Evolutionary conservation across 1,140 invertebrate genomes (phyloP).

Genomic region (Aphelenchoides fujianensis): DNA sequence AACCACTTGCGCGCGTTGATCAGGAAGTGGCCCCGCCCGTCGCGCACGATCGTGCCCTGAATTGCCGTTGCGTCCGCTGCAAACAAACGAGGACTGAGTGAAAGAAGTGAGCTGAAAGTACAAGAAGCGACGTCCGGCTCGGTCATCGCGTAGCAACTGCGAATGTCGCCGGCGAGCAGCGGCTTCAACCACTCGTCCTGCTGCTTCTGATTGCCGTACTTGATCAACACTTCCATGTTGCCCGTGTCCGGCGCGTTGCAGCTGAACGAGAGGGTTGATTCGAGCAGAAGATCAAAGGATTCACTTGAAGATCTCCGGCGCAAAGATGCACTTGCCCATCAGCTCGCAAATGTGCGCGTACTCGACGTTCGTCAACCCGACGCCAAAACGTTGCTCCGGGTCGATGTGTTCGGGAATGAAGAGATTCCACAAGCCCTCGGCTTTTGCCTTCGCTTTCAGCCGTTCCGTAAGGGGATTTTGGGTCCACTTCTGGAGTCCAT

Average conservation of each 20-base stretch:
- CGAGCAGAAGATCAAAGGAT: too few species aligned
- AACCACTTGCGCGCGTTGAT: constrained; percentile 66
- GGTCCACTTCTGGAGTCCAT: constrained; percentile 62
- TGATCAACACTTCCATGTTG: constrained; percentile 66
- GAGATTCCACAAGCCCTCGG: constrained; percentile 65
- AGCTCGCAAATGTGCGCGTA: constrained; percentile 67
- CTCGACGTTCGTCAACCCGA: constrained; percentile 65
- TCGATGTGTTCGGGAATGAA: constrained; percentile 65
- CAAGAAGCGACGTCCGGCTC: constrained; percentile 66
- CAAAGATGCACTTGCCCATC: constrained; percentile 63
- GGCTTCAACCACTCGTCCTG: constrained; percentile 64
- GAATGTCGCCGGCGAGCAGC: constrained; percentile 64
- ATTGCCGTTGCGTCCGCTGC: constrained; percentile 67
- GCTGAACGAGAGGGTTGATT: too few species aligned
- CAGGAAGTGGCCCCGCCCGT: constrained; percentile 64
- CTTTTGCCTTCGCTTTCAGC: constrained; percentile 63
- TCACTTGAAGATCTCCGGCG: constrained; percentile 63
- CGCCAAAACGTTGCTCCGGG: constrained; percentile 61
- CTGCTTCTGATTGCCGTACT: constrained; percentile 65
- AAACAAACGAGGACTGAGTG: too few species aligned
- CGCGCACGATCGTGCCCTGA: constrained; percentile 62
- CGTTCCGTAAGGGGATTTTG: constrained; percentile 29
- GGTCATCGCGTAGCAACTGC: constrained; percentile 66
- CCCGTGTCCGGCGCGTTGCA: constrained; percentile 67
- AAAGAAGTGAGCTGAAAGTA: too few species aligned